Evolutionary conservation across 2,888 invertebrate genomes (phyloP).

Genomic region (Ecliptopera silaceata): DNA sequence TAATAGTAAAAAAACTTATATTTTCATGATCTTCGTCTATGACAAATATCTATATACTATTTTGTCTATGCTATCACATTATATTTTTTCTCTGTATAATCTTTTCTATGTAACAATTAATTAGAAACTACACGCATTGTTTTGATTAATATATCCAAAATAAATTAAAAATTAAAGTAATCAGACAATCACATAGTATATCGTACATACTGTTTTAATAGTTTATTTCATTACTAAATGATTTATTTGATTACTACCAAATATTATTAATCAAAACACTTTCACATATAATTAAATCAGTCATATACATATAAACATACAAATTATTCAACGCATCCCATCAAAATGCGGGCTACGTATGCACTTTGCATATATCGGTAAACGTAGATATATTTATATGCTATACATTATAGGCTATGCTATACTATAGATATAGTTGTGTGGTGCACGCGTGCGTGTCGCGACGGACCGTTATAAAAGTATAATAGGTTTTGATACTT

Average conservation of each 20-base stretch:
- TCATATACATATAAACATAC: slow-evolving; percentile 1
- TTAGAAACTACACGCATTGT: too few species aligned
- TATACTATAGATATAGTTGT: background rate
- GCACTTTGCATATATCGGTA: slow-evolving; percentile 33
- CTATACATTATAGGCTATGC: slow-evolving; percentile 21
- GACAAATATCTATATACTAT: too few species aligned
- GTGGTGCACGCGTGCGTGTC: slow-evolving; percentile 53
- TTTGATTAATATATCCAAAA: too few species aligned
- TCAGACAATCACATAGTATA: too few species aligned
- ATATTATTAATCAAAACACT: background rate
- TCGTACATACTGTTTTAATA: too few species aligned
- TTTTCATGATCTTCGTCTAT: too few species aligned
- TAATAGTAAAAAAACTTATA: too few species aligned
- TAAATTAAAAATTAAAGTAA: too few species aligned
- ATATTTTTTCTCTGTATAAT: too few species aligned
- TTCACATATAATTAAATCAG: background rate
- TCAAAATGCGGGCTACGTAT: slow-evolving; percentile 29
- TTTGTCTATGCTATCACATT: too few species aligned
- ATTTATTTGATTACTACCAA: background rate
- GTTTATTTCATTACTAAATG: too few species aligned
- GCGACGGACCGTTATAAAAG: slow-evolving; percentile 43
- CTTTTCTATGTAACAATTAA: too few species aligned
- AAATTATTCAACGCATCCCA: slow-evolving; percentile 11
- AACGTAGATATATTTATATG: slow-evolving; percentile 20
- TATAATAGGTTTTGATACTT: slow-evolving; percentile 44